Percentiles rank a stretch among this genome's conserved stretches.
phyloP scores from a whole-genome alignment of 1,140 invertebrate genomes.

The Microplitis demolitor region DNA sequence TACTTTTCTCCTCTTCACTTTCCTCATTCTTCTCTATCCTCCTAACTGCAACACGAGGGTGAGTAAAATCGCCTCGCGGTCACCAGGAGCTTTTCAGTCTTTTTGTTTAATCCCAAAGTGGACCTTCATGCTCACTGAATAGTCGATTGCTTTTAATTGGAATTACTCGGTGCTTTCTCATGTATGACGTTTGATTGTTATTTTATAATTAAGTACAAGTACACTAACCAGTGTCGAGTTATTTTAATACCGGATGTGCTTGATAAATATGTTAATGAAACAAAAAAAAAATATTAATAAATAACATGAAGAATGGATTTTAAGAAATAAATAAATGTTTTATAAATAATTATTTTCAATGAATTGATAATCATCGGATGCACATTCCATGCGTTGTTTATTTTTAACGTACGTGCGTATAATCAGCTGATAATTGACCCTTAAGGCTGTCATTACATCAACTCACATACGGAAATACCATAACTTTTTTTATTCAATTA shows the following conservation, averaged over 20 bases:
- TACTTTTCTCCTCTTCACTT: not conserved
- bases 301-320: not conserved
- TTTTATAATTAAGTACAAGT: not conserved
- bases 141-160: conserved; percentile 17
- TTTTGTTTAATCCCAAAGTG: conserved; percentile 11
- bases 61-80: conserved; percentile 6
- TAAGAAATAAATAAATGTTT: conserved; percentile 9
- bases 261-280: too few relatives aligned
- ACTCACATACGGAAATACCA: conserved; percentile 50
- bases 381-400: conserved; percentile 12
- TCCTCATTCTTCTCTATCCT: not conserved
- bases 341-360: not conserved
- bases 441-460: conserved; percentile 45
- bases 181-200: not conserved
- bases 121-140: conserved; percentile 14
- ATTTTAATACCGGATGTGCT: too few relatives aligned
- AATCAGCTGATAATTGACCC: conserved; percentile 23
- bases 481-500: conserved; percentile 33
- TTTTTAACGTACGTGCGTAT: too few relatives aligned
- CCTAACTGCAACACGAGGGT: not conserved
- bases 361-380: conserved; percentile 10
- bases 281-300: not conserved
- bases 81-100: conserved; percentile 5
- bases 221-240: not conserved
- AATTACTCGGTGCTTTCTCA: not conserved